Evolutionary conservation across 2,797 vertebrate genomes (phyloP), one percentile per base, ranked within the genome.

Genomic region (Antrozous pallidus): DNA sequence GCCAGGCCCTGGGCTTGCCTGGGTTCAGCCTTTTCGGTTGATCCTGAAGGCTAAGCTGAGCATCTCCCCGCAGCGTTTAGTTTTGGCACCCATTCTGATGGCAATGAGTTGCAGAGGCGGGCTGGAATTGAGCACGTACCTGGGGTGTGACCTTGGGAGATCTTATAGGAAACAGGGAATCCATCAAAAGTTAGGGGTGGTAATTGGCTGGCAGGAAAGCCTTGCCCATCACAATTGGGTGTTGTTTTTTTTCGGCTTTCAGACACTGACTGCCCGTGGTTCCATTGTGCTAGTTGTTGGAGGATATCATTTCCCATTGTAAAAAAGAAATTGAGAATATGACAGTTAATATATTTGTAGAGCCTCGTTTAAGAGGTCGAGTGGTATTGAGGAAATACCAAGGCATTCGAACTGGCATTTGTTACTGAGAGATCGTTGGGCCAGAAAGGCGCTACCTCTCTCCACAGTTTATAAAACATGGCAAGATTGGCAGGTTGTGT

Each of bases 271-370:
- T 98, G 97, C 97, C 97, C 95, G 96, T 84, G 0, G 71, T 91
- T 97, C 96, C 97, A 95, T 91, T 9, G 70, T 0, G 5, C 93
- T 92, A 85, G 97, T 96, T 91, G 24, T 97, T 97, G 98, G 97
- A 98, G 94, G 97, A 96, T 97, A 97, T 97, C 93, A 83, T 97
- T 98, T 97, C 94, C 97, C 17, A 31, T 97, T 97, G 97, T 97
- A 95, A 97, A 95, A 97, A 98, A 96, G 97, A 98, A 98, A 98
- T 98, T 97, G 90, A 95, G 97, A 97, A 85, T 97, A 97, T 97
- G 98, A 98, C 97, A 98, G 98, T 97, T 96, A 97, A 98, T 98
- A 97, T 97, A 98, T 98, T 98, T 98, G 95, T 91, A 96, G 97
- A 97, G 96, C 95, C 97, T 82, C 97, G 93, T 97, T 98, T 98